Percentiles rank a stretch among this genome's conserved stretches.
These are phyloP conservation scores for Drosophila setosimentum DNA, from an alignment of 2,888 invertebrate genomes.

Conservation along the genomic window DNA sequence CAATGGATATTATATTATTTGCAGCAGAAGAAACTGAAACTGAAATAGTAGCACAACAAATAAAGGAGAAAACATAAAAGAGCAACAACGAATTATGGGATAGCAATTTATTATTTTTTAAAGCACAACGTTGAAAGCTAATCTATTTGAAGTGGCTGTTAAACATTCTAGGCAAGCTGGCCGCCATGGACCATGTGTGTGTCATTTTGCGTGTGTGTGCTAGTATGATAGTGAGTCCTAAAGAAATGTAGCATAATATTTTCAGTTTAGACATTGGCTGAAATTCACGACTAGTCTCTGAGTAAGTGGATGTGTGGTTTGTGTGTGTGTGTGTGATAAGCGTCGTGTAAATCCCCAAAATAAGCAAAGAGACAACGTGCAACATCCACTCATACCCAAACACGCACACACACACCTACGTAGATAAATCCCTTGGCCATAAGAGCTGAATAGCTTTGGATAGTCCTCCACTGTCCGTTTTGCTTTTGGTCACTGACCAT, in stretches of 20 bases:
- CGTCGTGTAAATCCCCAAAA: slow-evolving; percentile 70
- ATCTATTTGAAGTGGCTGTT: slow-evolving; percentile 77
- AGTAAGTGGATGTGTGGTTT: slow-evolving; percentile 10
- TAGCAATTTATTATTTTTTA: slow-evolving; percentile 68
- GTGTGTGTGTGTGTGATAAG: slow-evolving; percentile 58
- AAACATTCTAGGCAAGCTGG: slow-evolving; percentile 53
- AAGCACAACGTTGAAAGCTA: slow-evolving; percentile 70
- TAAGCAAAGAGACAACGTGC: slow-evolving; percentile 60
- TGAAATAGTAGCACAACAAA: not conserved
- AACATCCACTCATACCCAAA: slow-evolving; percentile 5
- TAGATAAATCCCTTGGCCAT: slow-evolving; percentile 51
- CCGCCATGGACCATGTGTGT: slow-evolving; percentile 2
- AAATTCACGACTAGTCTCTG: slow-evolving; percentile 17
- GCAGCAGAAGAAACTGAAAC: slow-evolving; percentile 27
- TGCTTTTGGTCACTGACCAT: slow-evolving; percentile 68
- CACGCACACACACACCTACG: slow-evolving; percentile 3
- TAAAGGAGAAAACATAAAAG: not conserved
- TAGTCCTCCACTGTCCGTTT: slow-evolving; percentile 28
- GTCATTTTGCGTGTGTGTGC: not conserved
- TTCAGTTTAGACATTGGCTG: slow-evolving; percentile 54
- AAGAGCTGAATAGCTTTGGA: slow-evolving; percentile 40
- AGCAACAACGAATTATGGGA: slow-evolving; percentile 51
- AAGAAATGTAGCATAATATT: slow-evolving; percentile 77
- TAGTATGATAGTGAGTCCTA: slow-evolving; percentile 26
- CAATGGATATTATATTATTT: slow-evolving; percentile 63